Base-by-base conservation (phyloP, 2,888 invertebrate genomes). In the Synergus laeviventris region DNA sequence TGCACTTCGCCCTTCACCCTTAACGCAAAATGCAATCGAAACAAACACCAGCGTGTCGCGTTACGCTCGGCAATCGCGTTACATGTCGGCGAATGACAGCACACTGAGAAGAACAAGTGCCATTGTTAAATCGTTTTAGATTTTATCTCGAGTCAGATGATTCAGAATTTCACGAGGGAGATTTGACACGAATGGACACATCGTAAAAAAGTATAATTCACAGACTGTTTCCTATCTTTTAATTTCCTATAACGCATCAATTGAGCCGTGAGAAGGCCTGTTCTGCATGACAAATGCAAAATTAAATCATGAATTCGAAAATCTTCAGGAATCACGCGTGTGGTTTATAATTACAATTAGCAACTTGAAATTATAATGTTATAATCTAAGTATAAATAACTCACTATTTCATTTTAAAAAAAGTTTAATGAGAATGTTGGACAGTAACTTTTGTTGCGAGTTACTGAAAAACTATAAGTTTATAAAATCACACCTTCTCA, bases 81-180 rank as follows among this genome's bases (percentile, higher is more conserved):
- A 81, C 81, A 78, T 75, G 79, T 82, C 79, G 80, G 77, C 36
- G 18, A 70, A 59, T 66, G 81, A 79, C 80, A 77, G 76, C 79
- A 78, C 76, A 78, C 78, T 78, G 77, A 81, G 82, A 81, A 78
- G 85, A 85, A 85, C 90, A 89, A 89, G 90, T 90, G 89, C 84
- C 85, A 89, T 89, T 89, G 89, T 83, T 82, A 74, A 81, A 81
- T 82, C 81, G 81, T 81, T 84, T 84, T 83, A 81, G 80, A 81
- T 82, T 82, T 78, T 74, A 80, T 82, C 79, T 79, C 62, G 78
- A 75, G 78, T 74, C 74, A 77, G 77, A 79, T 76, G 73, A 76
- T 73, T 76, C 78, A 66, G 66, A 76, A 79, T 75, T 73, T 76
- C 78, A 66, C 45, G 75, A 79, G 80, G 81, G 80, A 80, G 80